Conservation (phyloP, 2,888 invertebrate species). For the Philhelius pedissequus region DNA sequence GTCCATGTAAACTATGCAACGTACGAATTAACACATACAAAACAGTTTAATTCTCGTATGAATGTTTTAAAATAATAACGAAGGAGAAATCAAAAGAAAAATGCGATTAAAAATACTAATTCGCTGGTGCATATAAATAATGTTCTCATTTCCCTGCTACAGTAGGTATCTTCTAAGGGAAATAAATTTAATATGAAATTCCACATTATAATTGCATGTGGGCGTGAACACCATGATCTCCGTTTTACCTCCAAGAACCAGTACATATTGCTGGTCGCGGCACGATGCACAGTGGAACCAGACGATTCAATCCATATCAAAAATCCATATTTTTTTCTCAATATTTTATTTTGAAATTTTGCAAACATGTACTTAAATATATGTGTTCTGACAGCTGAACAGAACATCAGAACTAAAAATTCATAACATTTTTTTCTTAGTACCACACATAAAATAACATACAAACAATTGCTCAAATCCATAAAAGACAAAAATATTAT, state of each 20-base stretch:
- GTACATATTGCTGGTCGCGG: conserved; percentile 20
- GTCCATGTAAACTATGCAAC: conserved; percentile 5
- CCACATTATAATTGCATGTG: conserved; percentile 69
- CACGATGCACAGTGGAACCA: too few species aligned
- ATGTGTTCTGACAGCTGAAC: too few species aligned
- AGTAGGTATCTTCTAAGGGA: conserved; percentile 49
- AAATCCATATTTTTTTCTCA: too few species aligned
- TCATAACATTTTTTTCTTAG: too few species aligned
- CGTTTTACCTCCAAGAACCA: conserved; percentile 35
- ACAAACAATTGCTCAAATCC: too few species aligned
- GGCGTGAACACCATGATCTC: conserved; percentile 62
- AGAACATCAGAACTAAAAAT: too few species aligned
- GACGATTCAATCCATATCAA: too few species aligned
- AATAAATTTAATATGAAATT: conserved; percentile 68
- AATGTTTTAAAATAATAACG: not conserved
- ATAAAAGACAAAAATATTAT: too few species aligned
- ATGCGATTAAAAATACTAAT: conserved; percentile 60
- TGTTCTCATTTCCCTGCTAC: conserved; percentile 62
- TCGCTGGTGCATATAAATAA: conserved; percentile 64
- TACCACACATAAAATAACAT: too few species aligned
- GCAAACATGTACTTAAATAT: too few species aligned
- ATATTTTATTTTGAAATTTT: too few species aligned
- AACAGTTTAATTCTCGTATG: not conserved
- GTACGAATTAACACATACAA: not conserved
- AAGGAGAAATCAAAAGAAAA: conserved; percentile 35